These are phyloP conservation scores for Scopus umbretta DNA, from an alignment of 2,113 vertebrate species.

Conservation along the genomic window DNA sequence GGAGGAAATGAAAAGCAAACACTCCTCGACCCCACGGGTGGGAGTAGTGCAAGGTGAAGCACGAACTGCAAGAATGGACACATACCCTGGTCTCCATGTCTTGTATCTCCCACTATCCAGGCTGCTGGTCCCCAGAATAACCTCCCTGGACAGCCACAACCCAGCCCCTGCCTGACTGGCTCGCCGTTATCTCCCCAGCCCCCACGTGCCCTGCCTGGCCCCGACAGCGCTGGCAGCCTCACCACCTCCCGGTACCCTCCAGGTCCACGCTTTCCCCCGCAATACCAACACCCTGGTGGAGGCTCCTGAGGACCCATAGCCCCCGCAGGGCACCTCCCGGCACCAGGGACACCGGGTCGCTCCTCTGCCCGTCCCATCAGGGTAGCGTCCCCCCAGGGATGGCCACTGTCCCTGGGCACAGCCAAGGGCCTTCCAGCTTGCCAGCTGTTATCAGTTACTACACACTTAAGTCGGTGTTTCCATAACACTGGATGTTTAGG, in stretches of 20 bases:
- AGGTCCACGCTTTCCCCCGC: not conserved
- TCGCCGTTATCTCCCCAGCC: fast-evolving
- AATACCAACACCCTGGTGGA: not conserved
- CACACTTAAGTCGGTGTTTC: not conserved
- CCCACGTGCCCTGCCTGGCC: not conserved
- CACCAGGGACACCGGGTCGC: fast-evolving
- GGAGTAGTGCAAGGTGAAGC: not conserved
- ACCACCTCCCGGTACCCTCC: fast-evolving
- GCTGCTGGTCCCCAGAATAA: not conserved
- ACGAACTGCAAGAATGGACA: not conserved
- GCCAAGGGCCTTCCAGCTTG: not conserved
- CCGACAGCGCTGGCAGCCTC: not conserved
- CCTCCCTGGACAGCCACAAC: fast-evolving
- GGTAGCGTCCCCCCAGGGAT: not conserved
- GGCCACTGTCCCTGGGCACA: not conserved
- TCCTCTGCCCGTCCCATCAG: not conserved
- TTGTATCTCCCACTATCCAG: not conserved
- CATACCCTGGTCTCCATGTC: fast-evolving
- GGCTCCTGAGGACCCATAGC: not conserved
- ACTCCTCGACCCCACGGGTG: not conserved
- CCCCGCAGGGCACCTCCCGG: fast-evolving
- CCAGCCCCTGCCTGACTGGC: not conserved
- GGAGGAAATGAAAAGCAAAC: not conserved
- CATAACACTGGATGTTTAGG: constrained; percentile 28
- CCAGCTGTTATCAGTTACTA: not conserved